phyloP scores from a whole-genome alignment of 1,140 invertebrate genomes.

The Fopius arisanus region DNA sequence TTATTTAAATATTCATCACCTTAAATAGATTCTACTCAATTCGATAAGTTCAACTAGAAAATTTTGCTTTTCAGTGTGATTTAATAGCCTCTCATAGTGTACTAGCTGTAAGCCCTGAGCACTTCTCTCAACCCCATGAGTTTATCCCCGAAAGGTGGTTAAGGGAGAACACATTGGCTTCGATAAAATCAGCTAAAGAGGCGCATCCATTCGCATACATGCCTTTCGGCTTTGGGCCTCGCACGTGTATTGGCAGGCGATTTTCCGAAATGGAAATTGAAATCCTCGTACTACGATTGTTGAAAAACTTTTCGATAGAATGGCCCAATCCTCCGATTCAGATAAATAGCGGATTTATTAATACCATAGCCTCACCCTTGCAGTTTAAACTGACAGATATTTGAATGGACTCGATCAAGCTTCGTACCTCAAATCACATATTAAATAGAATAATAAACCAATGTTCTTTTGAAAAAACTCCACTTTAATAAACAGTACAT shows the following conservation, averaged over 20 bases:
- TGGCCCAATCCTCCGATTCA: constrained; percentile 53
- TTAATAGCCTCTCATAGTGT: constrained; percentile 61
- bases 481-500: no score
- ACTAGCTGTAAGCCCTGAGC: constrained; percentile 51
- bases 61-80: constrained; percentile 54
- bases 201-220: constrained; percentile 70
- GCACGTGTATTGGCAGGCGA: constrained; percentile 61
- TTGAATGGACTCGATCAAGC: not conserved
- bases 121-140: constrained; percentile 58
- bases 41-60: not conserved
- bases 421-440: no score
- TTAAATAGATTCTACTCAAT: not conserved
- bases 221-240: constrained; percentile 72
- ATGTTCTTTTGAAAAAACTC: no score
- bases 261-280: constrained; percentile 63
- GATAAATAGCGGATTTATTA: constrained; percentile 52
- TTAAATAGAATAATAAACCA: no score
- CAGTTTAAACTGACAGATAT: constrained; percentile 47
- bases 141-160: constrained; percentile 66
- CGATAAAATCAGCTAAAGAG: constrained; percentile 46
- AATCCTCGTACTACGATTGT: constrained; percentile 56
- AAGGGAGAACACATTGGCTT: constrained; percentile 44
- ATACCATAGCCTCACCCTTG: constrained; percentile 53
- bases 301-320: constrained; percentile 55
- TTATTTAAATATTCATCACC: not conserved